phyloP scores from a whole-genome alignment of 1,140 invertebrate species.

The Leptinotarsa lineolata region DNA sequence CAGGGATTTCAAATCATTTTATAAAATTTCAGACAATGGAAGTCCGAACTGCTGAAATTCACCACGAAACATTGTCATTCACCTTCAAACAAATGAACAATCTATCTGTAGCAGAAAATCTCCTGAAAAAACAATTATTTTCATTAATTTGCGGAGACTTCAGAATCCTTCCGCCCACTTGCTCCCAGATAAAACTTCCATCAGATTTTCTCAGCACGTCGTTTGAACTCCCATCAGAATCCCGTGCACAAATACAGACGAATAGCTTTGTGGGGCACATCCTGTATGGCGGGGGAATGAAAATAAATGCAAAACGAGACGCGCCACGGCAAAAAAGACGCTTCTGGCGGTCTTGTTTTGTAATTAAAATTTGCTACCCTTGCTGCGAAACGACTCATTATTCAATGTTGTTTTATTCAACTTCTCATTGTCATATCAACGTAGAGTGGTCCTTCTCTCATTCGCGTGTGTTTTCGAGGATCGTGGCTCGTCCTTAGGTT shows the following conservation, averaged over 20 bases:
- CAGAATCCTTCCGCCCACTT: too few relatives aligned
- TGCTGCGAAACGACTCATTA: constrained; percentile 25
- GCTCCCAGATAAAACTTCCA: too few relatives aligned
- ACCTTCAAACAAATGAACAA: too few relatives aligned
- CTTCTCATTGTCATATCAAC: constrained; percentile 16
- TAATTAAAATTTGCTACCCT: constrained; percentile 29
- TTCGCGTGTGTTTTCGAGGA: background rate
- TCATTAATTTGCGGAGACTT: too few relatives aligned
- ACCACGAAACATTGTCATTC: too few relatives aligned
- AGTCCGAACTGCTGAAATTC: too few relatives aligned
- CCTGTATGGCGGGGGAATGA: constrained; percentile 2
- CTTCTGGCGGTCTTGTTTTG: constrained; percentile 23
- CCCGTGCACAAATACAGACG: constrained; percentile 12
- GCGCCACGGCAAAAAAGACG: constrained; percentile 15
- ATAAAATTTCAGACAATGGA: too few relatives aligned
- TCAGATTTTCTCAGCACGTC: background rate
- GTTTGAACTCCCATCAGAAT: constrained; percentile 8
- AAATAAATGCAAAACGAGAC: constrained; percentile 9
- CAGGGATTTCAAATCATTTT: too few relatives aligned
- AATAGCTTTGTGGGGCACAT: constrained; percentile 21
- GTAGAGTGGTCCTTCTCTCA: background rate
- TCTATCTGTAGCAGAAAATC: too few relatives aligned
- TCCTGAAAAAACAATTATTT: too few relatives aligned
- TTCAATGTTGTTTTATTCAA: constrained; percentile 28
- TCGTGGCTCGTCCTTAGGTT: background rate